Percentiles rank a stretch among this genome's conserved stretches.
Conservation (phyloP, 2,888 invertebrate genomes). For the Tenthredo notha region DNA sequence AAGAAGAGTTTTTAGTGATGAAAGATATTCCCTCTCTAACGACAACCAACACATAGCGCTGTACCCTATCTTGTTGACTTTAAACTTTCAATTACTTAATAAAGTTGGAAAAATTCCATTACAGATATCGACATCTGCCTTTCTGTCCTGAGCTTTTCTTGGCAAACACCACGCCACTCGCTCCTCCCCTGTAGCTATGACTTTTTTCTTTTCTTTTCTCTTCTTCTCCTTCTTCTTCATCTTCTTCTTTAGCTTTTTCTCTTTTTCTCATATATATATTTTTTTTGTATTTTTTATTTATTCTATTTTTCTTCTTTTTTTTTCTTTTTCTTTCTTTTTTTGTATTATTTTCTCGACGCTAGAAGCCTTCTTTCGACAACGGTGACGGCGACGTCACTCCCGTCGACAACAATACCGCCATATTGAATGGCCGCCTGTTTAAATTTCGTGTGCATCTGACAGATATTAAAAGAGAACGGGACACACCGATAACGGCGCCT, state of each 20-base stretch:
- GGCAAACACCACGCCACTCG: conserved; percentile 49
- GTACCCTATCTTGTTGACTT: conserved; percentile 29
- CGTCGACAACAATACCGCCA: conserved; percentile 52
- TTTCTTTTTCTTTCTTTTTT: background rate
- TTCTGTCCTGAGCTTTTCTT: conserved; percentile 48
- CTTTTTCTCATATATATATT: background rate
- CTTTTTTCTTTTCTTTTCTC: background rate
- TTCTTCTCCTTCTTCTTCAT: background rate
- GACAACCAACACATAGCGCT: background rate
- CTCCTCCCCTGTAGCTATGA: background rate
- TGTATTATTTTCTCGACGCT: conserved; percentile 49
- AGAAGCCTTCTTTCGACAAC: conserved; percentile 51
- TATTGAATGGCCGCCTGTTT: conserved; percentile 53
- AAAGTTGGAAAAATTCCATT: conserved; percentile 53
- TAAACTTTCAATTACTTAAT: conserved; percentile 53
- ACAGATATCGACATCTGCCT: conserved; percentile 44
- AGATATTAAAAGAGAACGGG: conserved; percentile 53
- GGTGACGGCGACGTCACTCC: conserved; percentile 49
- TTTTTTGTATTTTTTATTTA: background rate
- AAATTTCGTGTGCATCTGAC: conserved; percentile 52
- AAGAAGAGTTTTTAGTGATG: background rate
- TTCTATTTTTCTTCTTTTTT: background rate
- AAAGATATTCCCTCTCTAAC: conserved; percentile 8
- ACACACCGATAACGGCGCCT: conserved; percentile 49
- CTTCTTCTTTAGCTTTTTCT: conserved; percentile 13